Conservation (phyloP, 2,888 invertebrate genomes). For the Ernsta delagoae region DNA sequence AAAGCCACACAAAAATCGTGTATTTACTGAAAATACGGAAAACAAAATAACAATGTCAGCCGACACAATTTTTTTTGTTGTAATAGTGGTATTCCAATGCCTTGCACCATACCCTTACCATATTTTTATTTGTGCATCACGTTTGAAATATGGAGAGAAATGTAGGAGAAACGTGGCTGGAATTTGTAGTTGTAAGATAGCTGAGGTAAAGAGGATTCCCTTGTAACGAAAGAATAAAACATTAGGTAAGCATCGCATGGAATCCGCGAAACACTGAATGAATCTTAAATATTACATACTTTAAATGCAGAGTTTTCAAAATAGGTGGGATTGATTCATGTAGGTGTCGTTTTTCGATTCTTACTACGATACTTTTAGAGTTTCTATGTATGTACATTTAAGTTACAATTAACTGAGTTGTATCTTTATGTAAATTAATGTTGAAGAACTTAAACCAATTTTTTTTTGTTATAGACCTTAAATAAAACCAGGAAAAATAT, state of each 20-base stretch:
- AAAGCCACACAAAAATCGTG: too few species aligned
- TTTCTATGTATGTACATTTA: too few species aligned
- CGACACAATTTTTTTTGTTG: too few species aligned
- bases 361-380: not conserved
- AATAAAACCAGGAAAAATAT: too few species aligned
- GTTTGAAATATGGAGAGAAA: constrained; percentile 67
- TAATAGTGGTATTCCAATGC: not conserved
- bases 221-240: constrained; percentile 32
- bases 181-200: constrained; percentile 51
- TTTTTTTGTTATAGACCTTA: too few species aligned
- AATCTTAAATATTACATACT: not conserved
- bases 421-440: not conserved
- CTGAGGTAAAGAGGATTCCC: constrained; percentile 41
- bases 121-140: constrained; percentile 64
- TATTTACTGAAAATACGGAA: too few species aligned
- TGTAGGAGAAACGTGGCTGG: constrained; percentile 60
- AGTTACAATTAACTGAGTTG: not conserved
- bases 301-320: not conserved
- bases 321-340: not conserved
- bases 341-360: not conserved
- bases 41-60: too few species aligned
- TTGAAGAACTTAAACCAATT: not conserved
- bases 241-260: not conserved
- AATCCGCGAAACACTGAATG: constrained; percentile 10
- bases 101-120: constrained; percentile 44